Evolutionary conservation across 2,888 invertebrate genomes (phyloP).

Genomic region (Perdita meconis): DNA sequence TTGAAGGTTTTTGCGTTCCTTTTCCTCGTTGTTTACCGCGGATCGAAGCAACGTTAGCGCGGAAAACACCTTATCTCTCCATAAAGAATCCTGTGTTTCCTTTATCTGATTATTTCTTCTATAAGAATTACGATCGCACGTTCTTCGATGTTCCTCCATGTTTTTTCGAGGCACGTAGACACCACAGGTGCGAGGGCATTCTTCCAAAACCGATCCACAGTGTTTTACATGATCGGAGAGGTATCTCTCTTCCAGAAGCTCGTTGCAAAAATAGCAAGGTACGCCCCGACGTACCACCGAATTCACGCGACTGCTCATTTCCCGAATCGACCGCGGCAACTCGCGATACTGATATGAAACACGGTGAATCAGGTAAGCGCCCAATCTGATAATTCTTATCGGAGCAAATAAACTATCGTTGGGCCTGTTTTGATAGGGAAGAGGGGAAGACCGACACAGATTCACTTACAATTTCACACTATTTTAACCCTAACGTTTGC

Average conservation of each 20-base stretch:
- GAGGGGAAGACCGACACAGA: not conserved
- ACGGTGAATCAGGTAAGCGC: conserved; percentile 30
- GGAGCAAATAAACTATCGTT: conserved; percentile 43
- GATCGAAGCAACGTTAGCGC: conserved; percentile 71
- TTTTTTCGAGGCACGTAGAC: conserved; percentile 89
- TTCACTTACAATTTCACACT: not conserved
- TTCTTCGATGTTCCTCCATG: conserved; percentile 86
- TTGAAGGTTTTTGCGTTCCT: conserved; percentile 68
- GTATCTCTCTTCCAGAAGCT: conserved; percentile 73
- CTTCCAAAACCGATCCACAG: conserved; percentile 90
- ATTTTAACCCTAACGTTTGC: not conserved
- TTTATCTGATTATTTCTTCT: conserved; percentile 24
- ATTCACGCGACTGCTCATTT: conserved; percentile 70
- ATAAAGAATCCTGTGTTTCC: conserved; percentile 73
- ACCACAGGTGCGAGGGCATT: conserved; percentile 89
- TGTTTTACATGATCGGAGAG: conserved; percentile 87
- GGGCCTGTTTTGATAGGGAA: conserved; percentile 50
- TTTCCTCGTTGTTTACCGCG: conserved; percentile 69
- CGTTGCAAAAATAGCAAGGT: conserved; percentile 80
- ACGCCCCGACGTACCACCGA: conserved; percentile 64
- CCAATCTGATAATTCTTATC: conserved; percentile 65
- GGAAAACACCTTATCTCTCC: conserved; percentile 75
- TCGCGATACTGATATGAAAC: no score
- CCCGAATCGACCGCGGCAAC: conserved; percentile 10
- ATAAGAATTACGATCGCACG: conserved; percentile 71